These are phyloP conservation scores for Myotis yumanensis DNA, from an alignment of 2,113 vertebrate species.

Conservation along the genomic window DNA sequence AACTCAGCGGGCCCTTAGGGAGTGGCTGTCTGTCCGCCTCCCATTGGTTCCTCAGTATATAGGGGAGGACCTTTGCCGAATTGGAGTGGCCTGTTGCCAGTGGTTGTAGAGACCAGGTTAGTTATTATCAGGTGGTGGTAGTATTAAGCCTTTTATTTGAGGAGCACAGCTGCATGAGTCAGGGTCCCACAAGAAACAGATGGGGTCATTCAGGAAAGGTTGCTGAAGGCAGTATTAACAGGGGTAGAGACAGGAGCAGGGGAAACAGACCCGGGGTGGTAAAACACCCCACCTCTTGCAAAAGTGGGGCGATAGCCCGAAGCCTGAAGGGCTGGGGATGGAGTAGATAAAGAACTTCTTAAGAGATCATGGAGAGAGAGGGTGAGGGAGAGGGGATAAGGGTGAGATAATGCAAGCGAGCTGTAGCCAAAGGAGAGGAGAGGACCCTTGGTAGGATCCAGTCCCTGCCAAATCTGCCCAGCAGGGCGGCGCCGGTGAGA, in stretches of 20 bases:
- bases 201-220: background rate
- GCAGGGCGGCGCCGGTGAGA: background rate
- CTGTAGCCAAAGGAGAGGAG: background rate
- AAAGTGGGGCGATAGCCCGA: background rate
- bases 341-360: background rate
- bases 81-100: too few relatives aligned
- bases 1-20: background rate
- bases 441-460: background rate
- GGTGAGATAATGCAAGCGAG: background rate
- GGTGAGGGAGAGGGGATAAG: background rate
- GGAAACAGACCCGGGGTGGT: background rate
- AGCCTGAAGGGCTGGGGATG: too few relatives aligned
- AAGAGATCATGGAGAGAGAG: too few relatives aligned
- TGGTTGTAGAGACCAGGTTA: background rate
- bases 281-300: background rate
- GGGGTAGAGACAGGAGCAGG: background rate
- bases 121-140: background rate
- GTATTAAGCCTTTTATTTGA: background rate
- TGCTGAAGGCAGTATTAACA: background rate
- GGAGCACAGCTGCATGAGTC: background rate
- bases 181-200: background rate
- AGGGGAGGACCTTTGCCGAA: background rate
- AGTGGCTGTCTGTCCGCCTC: background rate
- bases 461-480: background rate
- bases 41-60: background rate